Base-by-base conservation (phyloP, 2,888 invertebrate genomes). In the Philaethria dido region DNA sequence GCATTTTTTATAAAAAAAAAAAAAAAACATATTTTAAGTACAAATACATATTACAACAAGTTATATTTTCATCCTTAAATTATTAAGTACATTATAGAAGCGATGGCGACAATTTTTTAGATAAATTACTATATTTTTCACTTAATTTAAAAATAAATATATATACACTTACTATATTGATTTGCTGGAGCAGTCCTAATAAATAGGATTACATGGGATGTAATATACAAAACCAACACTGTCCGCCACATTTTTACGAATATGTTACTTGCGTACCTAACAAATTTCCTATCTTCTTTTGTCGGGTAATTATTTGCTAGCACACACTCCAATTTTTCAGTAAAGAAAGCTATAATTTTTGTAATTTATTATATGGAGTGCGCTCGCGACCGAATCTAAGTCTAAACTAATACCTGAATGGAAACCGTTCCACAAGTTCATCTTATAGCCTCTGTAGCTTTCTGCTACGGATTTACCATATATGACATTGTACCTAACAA, bases 131-230 rank as follows among this genome's bases (percentile, higher is more conserved):
- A n/a, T n/a, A 39, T 39, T 13, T 13, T 13, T 39, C 2, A 13
- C 1, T 39, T 39, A 13, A 1, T 0, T 13, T 13, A 13, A 39
- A 39, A 39, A 13, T 3, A 13, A 39, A 13, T 13, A 39, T 39
- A 39, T 50, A 44, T 14, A 11, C 71, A 84, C 89, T 86, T 74
- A 89, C 89, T 65, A 42, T 78, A 72, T n/a, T 71, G 55, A 66
- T 76, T 77, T 62, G 76, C 72, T 8, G 80, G 79, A 39, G 77
- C 78, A 4, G 75, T 70, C 8, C 73, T 52, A 54, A 77, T 74
- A 50, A 70, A 70, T 25, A 77, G 64, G 20, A 75, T 68, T 47
- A 62, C 66, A 42, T 70, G 73, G n/a, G 65, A 72, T 54, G 70
- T 25, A 54, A 77, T 66, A 62, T 72, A 70, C 4, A 69, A 66